These are phyloP conservation scores for Caenorhabditis afra DNA, from an alignment of 2,888 invertebrate species.

Conservation along the genomic window DNA sequence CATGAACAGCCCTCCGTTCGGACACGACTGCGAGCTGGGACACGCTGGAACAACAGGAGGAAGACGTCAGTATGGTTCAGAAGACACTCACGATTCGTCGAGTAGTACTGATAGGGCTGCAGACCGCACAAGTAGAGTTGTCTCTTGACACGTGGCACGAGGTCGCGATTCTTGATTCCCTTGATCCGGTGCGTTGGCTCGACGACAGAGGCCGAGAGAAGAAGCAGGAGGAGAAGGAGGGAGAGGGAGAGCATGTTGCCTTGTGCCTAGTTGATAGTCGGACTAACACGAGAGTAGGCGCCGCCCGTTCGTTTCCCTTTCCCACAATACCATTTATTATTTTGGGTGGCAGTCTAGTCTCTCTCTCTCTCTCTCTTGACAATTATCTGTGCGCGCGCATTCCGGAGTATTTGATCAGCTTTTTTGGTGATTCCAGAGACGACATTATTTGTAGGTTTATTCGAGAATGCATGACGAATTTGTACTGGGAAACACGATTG, in stretches of 20 bases:
- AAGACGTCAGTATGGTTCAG: neutral
- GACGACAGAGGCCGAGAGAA: neutral
- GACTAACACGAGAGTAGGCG: neutral
- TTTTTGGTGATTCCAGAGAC: constrained; percentile 24
- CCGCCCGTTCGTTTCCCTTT: constrained; percentile 22
- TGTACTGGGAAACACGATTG: constrained; percentile 3
- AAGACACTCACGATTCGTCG: constrained; percentile 65
- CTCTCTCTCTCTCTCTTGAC: constrained; percentile 12
- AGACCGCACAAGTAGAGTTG: constrained; percentile 72
- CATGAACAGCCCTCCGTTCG: constrained; percentile 73
- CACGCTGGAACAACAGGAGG: constrained; percentile 41
- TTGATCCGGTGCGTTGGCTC: neutral
- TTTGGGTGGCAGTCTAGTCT: constrained; percentile 19
- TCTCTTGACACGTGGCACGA: constrained; percentile 17
- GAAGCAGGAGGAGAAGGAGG: neutral
- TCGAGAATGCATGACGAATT: constrained; percentile 13
- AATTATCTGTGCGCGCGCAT: constrained; percentile 21
- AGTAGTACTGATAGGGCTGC: constrained; percentile 74
- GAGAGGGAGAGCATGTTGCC: constrained; percentile 3
- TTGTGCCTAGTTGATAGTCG: no score
- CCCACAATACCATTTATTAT: constrained; percentile 50
- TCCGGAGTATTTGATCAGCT: constrained; percentile 42
- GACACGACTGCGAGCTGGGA: constrained; percentile 56
- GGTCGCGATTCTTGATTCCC: constrained; percentile 1
- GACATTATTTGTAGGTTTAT: constrained; percentile 11